phyloP scores from a whole-genome alignment of 2,113 vertebrate species.

The Rissa tridactyla region DNA sequence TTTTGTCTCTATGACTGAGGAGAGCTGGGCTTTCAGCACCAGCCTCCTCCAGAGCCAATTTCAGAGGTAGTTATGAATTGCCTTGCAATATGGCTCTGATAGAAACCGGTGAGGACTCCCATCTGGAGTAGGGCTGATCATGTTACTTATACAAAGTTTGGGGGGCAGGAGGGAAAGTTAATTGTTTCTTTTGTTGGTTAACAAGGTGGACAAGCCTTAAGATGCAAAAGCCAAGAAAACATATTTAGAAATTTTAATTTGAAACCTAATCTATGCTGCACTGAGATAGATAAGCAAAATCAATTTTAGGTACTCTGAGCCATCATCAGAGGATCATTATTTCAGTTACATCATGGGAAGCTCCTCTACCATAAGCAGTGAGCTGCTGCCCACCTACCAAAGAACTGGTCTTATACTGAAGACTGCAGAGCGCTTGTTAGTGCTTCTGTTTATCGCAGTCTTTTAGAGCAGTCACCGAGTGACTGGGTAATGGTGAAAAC shows the following conservation, averaged over 20 bases:
- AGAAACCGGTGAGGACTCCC: too few relatives aligned
- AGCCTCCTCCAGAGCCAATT: background rate
- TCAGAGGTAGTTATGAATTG: background rate
- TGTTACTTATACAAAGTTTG: background rate
- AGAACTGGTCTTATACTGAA: background rate
- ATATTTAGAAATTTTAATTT: background rate
- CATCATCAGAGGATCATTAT: background rate
- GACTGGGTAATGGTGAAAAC: background rate
- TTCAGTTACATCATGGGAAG: background rate
- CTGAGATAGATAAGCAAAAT: background rate
- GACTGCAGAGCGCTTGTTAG: background rate
- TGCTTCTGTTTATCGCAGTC: background rate
- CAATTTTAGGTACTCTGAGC: background rate
- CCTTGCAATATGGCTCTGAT: background rate
- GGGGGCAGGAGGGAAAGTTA: fast-evolving
- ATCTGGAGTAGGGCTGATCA: background rate
- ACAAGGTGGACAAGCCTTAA: background rate
- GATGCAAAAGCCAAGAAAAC: background rate
- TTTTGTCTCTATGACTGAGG: background rate
- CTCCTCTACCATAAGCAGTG: background rate
- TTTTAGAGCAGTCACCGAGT: background rate
- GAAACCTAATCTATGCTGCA: background rate
- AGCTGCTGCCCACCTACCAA: background rate
- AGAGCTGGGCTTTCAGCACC: background rate
- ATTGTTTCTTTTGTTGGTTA: background rate